phyloP scores from a whole-genome alignment of 2,888 invertebrate genomes.

The Ochropleura leucogaster region DNA sequence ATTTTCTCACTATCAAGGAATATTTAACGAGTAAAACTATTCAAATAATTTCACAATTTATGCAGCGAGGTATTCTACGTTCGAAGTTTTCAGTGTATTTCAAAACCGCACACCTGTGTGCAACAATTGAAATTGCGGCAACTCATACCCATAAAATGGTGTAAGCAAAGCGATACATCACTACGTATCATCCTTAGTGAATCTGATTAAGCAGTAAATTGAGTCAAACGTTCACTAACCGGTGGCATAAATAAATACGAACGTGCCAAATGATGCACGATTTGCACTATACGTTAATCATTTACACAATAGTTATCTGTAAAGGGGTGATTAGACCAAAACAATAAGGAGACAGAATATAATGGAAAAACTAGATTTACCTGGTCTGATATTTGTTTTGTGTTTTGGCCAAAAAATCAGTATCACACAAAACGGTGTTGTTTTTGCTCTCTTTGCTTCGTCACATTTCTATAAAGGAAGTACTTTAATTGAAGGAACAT shows the following conservation, averaged over 20 bases:
- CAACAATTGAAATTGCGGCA: conserved; percentile 40
- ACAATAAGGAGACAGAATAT: not conserved
- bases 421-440: not conserved
- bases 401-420: not conserved
- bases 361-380: not conserved
- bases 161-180: conserved; percentile 59
- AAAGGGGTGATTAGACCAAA: conserved; percentile 47
- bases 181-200: conserved; percentile 73
- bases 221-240: conserved; percentile 80
- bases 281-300: conserved; percentile 74
- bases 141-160: conserved; percentile 49
- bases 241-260: conserved; percentile 84
- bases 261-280: conserved; percentile 86
- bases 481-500: not conserved
- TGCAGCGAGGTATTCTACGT: not conserved
- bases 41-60: conserved; percentile 1
- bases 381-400: not conserved
- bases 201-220: conserved; percentile 85
- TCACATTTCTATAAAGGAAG: not conserved
- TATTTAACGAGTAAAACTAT: not conserved
- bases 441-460: not conserved
- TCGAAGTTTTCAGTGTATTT: conserved; percentile 25
- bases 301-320: conserved; percentile 76
- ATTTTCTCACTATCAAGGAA: conserved; percentile 21
- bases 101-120: conserved; percentile 31